Evolutionary conservation across 2,113 vertebrate genomes (phyloP), one percentile per base, ranked within the genome.

Genomic region (Prinia subflava): DNA sequence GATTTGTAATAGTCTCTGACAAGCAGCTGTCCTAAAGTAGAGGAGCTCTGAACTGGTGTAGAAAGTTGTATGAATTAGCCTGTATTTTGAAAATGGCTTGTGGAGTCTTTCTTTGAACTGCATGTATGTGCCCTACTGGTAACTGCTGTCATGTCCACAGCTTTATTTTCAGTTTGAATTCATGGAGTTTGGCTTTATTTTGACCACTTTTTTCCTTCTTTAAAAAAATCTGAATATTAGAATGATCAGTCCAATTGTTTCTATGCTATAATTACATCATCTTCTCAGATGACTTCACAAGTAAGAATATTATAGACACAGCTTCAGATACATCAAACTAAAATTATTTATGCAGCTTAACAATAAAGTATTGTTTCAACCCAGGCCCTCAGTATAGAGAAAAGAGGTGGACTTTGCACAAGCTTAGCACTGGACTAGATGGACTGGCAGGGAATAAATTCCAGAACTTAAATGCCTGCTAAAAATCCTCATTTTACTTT

Each of bases 111-210:
- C 69, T 64, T 59, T 91, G 42, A 92, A 44, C 39, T 83, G 42
- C 68, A 44, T 75, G 64, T 65, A 20, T 76, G 63, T 90, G 46
- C 41, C 41, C 55, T 68, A 14, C 62, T 83, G 87, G 65, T 77
- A 80, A 35, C 53, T 80, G 39, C 31, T 62, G 27, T 64, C 21
- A 17, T 46, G 33, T 79, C 50, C 1, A 13, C 33, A 91, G 78
- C 80, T 90, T 59, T 87, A n/a, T 73, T 92, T 93, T 90, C 37
- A 62, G 33, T 76, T 89, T 80, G 57, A 24, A 79, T 89, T 91
- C 4, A 11, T 57, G 39, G 57, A 84, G 18, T 62, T 89, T 89
- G 65, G 70, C 75, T 95, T 95, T 90, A 65, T 69, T 89, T 71
- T 95, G 65, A 68, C 30, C 13, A 11, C 8, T 44, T 59, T n/a